Base-by-base conservation (phyloP, 2,888 invertebrate genomes). In the Melieria omissa region DNA sequence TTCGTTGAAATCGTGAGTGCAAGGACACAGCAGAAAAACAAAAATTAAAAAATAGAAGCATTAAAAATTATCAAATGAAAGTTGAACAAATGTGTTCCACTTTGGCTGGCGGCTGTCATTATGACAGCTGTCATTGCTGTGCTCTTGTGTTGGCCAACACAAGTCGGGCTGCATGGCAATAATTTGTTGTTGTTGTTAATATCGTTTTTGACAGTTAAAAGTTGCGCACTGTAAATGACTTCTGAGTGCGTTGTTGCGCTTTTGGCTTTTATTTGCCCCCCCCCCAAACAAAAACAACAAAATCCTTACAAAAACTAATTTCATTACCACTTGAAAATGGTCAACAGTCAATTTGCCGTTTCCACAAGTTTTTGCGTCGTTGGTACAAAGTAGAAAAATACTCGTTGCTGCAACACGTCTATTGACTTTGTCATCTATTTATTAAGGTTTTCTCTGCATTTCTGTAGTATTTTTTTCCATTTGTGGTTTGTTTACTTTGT, bases 11-110 rank as follows among this genome's bases (percentile, higher is more conserved):
- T 29, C 29, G 29, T 29, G 29, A 29, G 29, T 3, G 29, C 29
- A 49, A 58, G 47, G 44, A 42, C 47, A 63, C 60, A 67, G 67
- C 57, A 49, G 60, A 44, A 52, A 60, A 60, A 67, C 60, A 67
- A 14, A 57, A 29, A 41, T 14, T 8, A 57, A 9, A 29, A 14
- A 57, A 14, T 29, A 29, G 3, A 29, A 29, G 29, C 29, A 29
- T 29, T 29, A 29, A 29, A 29, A 29, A 29, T 29, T 29, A 29
- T 29, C 29, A 29, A 29, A 29, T 29, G 29, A 29, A 29, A 29
- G 29, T 1, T 29, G 29, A 3, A 29, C 29, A 29, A 29, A 29
- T 29, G 3, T 29, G 29, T 29, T 29, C 29, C 29, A 29, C 29
- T 29, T 29, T 29, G 29, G 2, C 29, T 29, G 29, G 29, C 29